Evolutionary conservation across 1,140 invertebrate species (phyloP).

Genomic region (Drosophila sucinea): DNA sequence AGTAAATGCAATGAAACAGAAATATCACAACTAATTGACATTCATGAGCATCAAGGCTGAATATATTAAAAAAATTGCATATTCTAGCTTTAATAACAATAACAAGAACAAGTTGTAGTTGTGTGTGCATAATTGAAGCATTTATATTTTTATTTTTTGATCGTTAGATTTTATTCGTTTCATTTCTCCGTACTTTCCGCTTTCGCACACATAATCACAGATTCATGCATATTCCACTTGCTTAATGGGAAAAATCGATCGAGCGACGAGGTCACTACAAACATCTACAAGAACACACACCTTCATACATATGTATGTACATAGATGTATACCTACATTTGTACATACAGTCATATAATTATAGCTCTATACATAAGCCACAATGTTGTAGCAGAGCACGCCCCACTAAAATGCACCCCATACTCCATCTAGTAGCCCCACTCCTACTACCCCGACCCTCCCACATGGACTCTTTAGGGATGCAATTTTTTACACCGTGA

Average conservation of each 20-base stretch:
- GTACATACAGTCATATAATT: conserved; percentile 38
- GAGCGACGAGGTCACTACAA: conserved; percentile 9
- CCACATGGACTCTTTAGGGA: not conserved
- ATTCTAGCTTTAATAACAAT: conserved; percentile 53
- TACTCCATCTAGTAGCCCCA: conserved; percentile 41
- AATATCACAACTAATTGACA: conserved; percentile 67
- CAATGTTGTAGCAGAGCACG: conserved; percentile 4
- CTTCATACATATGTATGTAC: not conserved
- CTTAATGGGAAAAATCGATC: conserved; percentile 68
- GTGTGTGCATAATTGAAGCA: conserved; percentile 64
- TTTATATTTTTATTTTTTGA: conserved; percentile 8
- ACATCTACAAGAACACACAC: not conserved
- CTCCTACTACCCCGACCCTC: not conserved
- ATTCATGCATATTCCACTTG: not conserved
- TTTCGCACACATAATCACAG: conserved; percentile 30
- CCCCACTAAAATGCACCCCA: conserved; percentile 40
- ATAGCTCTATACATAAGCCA: conserved; percentile 39
- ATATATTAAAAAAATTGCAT: conserved; percentile 81
- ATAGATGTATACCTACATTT: conserved; percentile 9
- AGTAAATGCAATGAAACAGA: conserved; percentile 27
- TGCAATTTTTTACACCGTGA: not conserved
- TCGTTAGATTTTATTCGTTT: conserved; percentile 45
- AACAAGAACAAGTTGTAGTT: conserved; percentile 24
- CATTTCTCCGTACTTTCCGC: conserved; percentile 44
- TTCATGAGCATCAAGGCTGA: conserved; percentile 76